Percentiles rank a stretch among this genome's conserved stretches.
phyloP scores from a whole-genome alignment of 1,140 invertebrate species.

The Caenorhabditis tropicalis region DNA sequence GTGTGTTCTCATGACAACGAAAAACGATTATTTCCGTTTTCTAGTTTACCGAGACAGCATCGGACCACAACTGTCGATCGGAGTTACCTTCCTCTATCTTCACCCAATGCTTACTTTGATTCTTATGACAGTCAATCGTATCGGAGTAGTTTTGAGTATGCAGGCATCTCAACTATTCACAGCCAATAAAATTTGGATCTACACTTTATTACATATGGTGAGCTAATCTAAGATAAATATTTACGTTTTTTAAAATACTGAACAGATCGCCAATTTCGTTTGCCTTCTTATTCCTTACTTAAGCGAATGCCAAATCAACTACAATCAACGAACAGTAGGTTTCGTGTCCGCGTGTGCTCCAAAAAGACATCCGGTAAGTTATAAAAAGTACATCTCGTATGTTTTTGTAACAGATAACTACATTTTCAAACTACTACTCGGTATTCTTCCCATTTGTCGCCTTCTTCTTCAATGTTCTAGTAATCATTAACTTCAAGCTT shows the following conservation, averaged over 20 bases:
- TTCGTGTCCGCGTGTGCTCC: neutral
- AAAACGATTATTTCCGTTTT: neutral
- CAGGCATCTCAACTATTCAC: constrained; percentile 15
- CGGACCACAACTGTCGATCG: neutral
- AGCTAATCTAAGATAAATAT: neutral
- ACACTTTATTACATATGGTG: neutral
- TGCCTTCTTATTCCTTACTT: neutral
- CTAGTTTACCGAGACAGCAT: neutral
- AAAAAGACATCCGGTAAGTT: neutral
- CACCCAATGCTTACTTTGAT: constrained; percentile 23
- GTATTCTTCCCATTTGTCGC: constrained; percentile 15
- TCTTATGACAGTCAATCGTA: constrained; percentile 1
- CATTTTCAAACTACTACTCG: constrained; percentile 14
- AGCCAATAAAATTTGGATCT: constrained; percentile 9
- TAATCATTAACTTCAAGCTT: constrained; percentile 25
- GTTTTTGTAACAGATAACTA: constrained; percentile 18
- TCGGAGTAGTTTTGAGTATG: constrained; percentile 1
- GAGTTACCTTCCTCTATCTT: neutral
- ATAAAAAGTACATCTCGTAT: too few relatives aligned
- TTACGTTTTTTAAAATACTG: neutral
- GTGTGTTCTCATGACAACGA: neutral
- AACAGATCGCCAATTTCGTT: neutral
- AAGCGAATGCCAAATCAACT: constrained; percentile 31
- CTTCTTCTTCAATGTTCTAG: constrained; percentile 13
- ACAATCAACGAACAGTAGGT: neutral